Evolutionary conservation across 2,113 vertebrate species (phyloP), one percentile per base, ranked within the genome.

Genomic region (Butorides virescens): DNA sequence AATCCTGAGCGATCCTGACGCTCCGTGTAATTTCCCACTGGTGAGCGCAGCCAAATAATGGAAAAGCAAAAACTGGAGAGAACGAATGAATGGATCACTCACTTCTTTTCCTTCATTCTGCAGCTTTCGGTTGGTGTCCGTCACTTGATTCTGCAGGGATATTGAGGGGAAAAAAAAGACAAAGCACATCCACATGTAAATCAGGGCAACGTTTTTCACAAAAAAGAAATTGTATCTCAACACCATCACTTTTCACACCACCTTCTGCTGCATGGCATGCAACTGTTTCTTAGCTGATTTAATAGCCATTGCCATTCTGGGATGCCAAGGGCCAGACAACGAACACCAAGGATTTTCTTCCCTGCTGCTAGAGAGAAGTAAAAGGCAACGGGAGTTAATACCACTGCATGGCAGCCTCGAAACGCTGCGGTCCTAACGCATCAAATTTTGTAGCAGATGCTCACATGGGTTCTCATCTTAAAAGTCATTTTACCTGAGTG

Each of bases 21-120:
- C 63, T 37, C 42, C 1, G 22, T 5, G 22, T 13, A 5, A 49
- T 8, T 42, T 34, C 5, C 26, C 27, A 5, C 25, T 20, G 47
- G n/a, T 1, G 0, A 72, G 32, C 15, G n/a, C 26, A 47, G 58
- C 5, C 49, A 58, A 58, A 20, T 36, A 56, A 29, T 1, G 7
- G 46, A 44, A 42, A 67, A 36, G 17, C 11, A 18, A 29, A n/a
- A 30, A 26, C 15, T 3, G 11, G 39, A 39, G 19, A 11, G 15
- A 36, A 49, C 21, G 27, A 90, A 91, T 32, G 11, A 88, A 83
- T 30, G 42, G 26, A 27, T 29, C 84, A 25, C 98, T 97, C 83
- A 99, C 99, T 95, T 98, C 98, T 89, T 99, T 99, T 32, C 99
- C 99, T 26, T 99, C 98, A 4, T 98, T 98, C 95, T 99, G 99